Percentiles rank a stretch among this genome's conserved stretches.
Evolutionary conservation across 2,888 invertebrate genomes (phyloP).

Genomic region (Rhopalosiphum nymphaeae): DNA sequence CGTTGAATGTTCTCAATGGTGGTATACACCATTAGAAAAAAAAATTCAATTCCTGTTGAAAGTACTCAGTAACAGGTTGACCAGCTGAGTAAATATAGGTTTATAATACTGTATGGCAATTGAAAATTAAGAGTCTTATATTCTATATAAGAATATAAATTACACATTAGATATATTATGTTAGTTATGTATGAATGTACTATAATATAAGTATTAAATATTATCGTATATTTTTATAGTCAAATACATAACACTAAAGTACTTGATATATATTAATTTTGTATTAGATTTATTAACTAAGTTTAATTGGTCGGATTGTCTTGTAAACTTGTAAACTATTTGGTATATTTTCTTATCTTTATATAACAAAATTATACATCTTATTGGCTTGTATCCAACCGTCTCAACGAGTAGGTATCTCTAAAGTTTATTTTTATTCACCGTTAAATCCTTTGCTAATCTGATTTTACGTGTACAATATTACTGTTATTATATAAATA

Average conservation of each 20-base stretch:
- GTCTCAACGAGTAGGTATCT: not conserved
- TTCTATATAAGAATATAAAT: not conserved
- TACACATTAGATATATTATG: not conserved
- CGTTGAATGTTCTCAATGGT: too few species aligned
- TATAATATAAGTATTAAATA: not conserved
- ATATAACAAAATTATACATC: not conserved
- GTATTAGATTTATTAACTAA: not conserved
- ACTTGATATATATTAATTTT: not conserved
- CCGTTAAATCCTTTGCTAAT: not conserved
- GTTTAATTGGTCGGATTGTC: not conserved
- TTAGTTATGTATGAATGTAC: not conserved
- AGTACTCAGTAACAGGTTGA: too few species aligned
- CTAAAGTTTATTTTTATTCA: constrained; percentile 12
- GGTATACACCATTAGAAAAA: too few species aligned
- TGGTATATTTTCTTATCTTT: not conserved
- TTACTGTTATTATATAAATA: not conserved
- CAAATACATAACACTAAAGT: not conserved
- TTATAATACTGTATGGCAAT: too few species aligned
- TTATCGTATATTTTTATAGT: not conserved
- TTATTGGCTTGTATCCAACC: constrained; percentile 7
- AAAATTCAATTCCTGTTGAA: too few species aligned
- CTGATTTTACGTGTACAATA: not conserved
- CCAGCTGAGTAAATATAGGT: too few species aligned
- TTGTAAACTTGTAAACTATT: not conserved
- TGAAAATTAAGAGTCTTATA: not conserved